These are phyloP conservation scores for Volucella inflata DNA, from an alignment of 2,888 invertebrate species.

Conservation along the genomic window DNA sequence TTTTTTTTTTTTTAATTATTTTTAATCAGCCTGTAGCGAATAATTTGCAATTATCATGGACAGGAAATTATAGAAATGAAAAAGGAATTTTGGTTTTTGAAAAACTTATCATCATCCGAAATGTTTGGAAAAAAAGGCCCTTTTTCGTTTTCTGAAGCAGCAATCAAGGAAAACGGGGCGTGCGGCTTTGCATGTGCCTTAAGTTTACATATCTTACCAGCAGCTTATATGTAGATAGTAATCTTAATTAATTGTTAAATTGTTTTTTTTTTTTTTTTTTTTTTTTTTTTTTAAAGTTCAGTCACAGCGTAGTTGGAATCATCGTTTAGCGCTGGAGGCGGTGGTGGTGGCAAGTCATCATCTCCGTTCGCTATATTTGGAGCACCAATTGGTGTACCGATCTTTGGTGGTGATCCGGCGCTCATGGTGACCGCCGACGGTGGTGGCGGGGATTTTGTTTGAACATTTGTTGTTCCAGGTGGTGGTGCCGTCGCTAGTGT, in stretches of 20 bases:
- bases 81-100: not conserved
- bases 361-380: constrained; percentile 77
- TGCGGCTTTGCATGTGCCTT: constrained; percentile 10
- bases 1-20: constrained; percentile 48
- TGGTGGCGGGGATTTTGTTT: constrained; percentile 76
- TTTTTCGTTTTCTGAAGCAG: constrained; percentile 61
- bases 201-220: constrained; percentile 54
- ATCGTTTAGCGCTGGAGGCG: constrained; percentile 83
- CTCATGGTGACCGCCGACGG: constrained; percentile 70
- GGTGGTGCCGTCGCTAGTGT: constrained; percentile 77
- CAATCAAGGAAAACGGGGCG: constrained; percentile 65
- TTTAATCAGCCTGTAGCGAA: constrained; percentile 78
- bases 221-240: constrained; percentile 37
- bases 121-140: constrained; percentile 25
- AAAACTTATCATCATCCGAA: constrained; percentile 43
- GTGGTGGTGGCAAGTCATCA: constrained; percentile 81
- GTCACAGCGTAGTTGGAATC: constrained; percentile 84
- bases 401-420: constrained; percentile 60
- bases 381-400: constrained; percentile 73
- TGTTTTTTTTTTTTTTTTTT: constrained; percentile 35
- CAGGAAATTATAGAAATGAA: constrained; percentile 6
- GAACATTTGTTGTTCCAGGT: constrained; percentile 75
- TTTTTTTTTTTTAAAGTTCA: constrained; percentile 80
- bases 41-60: constrained; percentile 61
- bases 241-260: constrained; percentile 16